These are phyloP conservation scores for Apotomis capreana DNA, from an alignment of 2,888 invertebrate genomes.

Conservation along the genomic window DNA sequence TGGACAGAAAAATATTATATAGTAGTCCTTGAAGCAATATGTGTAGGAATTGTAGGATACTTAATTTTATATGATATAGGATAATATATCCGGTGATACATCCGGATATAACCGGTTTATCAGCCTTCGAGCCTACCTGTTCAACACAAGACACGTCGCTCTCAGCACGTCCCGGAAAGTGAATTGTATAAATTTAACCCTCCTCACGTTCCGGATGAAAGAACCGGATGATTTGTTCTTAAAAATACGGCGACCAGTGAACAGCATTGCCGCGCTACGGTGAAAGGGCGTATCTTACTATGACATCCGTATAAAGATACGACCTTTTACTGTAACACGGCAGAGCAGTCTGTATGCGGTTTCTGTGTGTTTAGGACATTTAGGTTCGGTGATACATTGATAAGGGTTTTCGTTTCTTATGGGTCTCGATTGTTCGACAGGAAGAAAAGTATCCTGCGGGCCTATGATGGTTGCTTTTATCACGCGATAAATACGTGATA, in stretches of 20 bases:
- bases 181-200: constrained; percentile 44
- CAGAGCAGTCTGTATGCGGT: background rate
- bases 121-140: constrained; percentile 1
- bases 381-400: background rate
- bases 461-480: too few species aligned
- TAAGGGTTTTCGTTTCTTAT: background rate
- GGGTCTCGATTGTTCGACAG: background rate
- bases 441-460: too few species aligned
- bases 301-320: too few species aligned
- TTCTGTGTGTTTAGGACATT: constrained; percentile 1
- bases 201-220: constrained; percentile 25
- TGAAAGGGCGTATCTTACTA: too few species aligned
- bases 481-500: too few species aligned
- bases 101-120: constrained; percentile 2
- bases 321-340: too few species aligned
- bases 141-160: background rate
- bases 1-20: too few species aligned
- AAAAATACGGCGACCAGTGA: background rate
- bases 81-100: background rate
- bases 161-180: constrained; percentile 29
- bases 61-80: too few species aligned
- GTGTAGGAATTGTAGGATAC: too few species aligned
- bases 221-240: constrained; percentile 34
- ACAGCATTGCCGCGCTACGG: too few species aligned
- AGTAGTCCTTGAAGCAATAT: too few species aligned